These are phyloP conservation scores for Bombylius major DNA, from an alignment of 2,888 invertebrate species.

Conservation along the genomic window DNA sequence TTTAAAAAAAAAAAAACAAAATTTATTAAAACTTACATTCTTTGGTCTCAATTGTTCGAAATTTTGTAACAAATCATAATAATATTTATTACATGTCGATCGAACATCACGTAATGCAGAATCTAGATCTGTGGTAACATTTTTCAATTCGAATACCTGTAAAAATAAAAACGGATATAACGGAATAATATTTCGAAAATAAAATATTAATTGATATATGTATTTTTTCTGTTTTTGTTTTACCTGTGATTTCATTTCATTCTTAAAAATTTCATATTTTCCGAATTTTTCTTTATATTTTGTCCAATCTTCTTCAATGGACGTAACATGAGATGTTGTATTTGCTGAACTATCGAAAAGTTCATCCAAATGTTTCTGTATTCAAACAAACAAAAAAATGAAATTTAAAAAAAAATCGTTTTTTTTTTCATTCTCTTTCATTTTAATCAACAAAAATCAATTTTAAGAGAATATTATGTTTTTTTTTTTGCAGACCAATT, in stretches of 20 bases:
- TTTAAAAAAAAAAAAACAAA: too few species aligned
- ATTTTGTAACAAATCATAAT: background rate
- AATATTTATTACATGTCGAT: slow-evolving; percentile 5
- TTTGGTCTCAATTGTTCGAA: background rate
- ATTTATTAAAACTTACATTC: background rate
- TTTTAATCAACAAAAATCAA: too few species aligned
- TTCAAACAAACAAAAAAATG: background rate
- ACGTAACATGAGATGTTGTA: slow-evolving; percentile 30
- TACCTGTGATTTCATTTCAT: slow-evolving; percentile 26
- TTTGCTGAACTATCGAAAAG: slow-evolving; percentile 29
- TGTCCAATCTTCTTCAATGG: slow-evolving; percentile 30
- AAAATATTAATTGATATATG: background rate
- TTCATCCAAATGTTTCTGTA: slow-evolving; percentile 27
- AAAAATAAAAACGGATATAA: too few species aligned
- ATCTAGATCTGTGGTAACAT: slow-evolving; percentile 3
- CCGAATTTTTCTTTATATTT: slow-evolving; percentile 26
- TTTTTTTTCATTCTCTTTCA: too few species aligned
- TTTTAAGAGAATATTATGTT: too few species aligned
- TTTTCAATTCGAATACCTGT: slow-evolving; percentile 7
- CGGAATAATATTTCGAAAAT: background rate
- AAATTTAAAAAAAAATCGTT: too few species aligned
- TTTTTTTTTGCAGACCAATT: too few species aligned
- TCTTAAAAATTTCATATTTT: slow-evolving; percentile 21
- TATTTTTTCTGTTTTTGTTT: too few species aligned
- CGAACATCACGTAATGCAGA: slow-evolving; percentile 4